phyloP scores from a whole-genome alignment of 2,797 vertebrate genomes.

The Sebastes nivosus region DNA sequence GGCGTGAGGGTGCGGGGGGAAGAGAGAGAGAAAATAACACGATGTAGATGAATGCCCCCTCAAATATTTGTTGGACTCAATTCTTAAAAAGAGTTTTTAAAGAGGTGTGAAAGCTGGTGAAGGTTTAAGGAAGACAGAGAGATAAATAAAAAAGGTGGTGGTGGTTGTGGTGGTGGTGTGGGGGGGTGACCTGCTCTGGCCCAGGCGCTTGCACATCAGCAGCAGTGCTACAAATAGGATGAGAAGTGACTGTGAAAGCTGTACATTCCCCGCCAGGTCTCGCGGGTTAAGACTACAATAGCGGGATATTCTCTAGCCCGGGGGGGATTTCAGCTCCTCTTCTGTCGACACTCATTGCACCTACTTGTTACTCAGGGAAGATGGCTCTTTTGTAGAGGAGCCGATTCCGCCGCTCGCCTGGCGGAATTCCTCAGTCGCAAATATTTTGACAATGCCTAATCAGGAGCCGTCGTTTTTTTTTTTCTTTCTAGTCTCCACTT shows the following conservation, averaged over 20 bases:
- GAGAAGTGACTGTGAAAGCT: conserved; percentile 88
- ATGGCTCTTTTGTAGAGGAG: conserved; percentile 84
- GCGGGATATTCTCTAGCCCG: conserved; percentile 87
- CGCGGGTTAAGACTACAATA: conserved; percentile 89
- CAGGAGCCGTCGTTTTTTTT: conserved; percentile 63
- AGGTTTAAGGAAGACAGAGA: conserved; percentile 41
- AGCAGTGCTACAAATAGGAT: conserved; percentile 88
- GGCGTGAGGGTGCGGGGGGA: background rate
- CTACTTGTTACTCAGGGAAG: conserved; percentile 87
- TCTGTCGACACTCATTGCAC: conserved; percentile 86
- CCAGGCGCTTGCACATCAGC: conserved; percentile 82
- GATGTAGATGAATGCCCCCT: conserved; percentile 60
- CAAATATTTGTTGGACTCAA: conserved; percentile 77
- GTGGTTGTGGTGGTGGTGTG: conserved; percentile 18
- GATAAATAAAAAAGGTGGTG: conserved; percentile 57
- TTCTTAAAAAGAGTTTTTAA: conserved; percentile 37
- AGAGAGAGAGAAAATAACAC: conserved; percentile 67
- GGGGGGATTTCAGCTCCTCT: conserved; percentile 82
- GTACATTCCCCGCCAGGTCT: conserved; percentile 89
- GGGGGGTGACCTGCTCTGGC: conserved; percentile 73
- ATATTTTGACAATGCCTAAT: conserved; percentile 84
- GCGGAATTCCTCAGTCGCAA: conserved; percentile 77
- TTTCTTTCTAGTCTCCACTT: conserved; percentile 28
- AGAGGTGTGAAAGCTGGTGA: background rate
- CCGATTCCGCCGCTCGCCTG: conserved; percentile 64